Evolutionary conservation across 2,888 invertebrate genomes (phyloP).

Genomic region (Periphyllus acericola): DNA sequence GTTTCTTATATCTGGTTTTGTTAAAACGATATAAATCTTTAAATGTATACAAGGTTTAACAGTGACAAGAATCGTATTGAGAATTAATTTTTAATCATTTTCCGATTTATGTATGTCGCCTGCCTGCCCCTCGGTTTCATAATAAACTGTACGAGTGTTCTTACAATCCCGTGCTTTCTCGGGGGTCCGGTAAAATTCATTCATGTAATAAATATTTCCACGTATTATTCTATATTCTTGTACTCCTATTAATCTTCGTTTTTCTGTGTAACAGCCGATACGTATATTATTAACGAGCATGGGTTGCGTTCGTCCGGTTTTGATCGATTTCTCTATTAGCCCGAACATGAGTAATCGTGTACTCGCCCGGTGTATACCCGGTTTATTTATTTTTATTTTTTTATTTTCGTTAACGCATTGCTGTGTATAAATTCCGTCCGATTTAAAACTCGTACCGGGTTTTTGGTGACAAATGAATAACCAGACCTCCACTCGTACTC

Average conservation of each 20-base stretch:
- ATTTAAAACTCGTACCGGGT: conserved; percentile 11
- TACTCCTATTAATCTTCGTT: conserved; percentile 43
- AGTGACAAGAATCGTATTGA: background rate
- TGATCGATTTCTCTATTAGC: conserved; percentile 60
- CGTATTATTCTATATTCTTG: conserved; percentile 17
- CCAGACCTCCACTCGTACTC: background rate
- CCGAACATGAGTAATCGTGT: conserved; percentile 39
- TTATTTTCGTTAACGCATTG: background rate
- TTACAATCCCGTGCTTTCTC: background rate
- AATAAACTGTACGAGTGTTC: background rate
- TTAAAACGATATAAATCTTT: conserved; percentile 32
- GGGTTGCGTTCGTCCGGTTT: conserved; percentile 20
- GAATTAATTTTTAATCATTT: conserved; percentile 32
- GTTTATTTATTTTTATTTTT: conserved; percentile 19
- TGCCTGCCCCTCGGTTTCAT: background rate
- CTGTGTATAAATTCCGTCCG: conserved; percentile 19
- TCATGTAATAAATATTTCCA: background rate
- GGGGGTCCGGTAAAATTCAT: background rate
- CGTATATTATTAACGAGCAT: conserved; percentile 41
- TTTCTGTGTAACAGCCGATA: conserved; percentile 12
- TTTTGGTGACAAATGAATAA: conserved; percentile 51
- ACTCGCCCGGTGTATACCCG: background rate
- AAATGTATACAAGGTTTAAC: too few species aligned
- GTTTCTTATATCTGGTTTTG: background rate
- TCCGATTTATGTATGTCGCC: background rate